Evolutionary conservation across 2,113 vertebrate species (phyloP).

Genomic region (Muntiacus reevesi): DNA sequence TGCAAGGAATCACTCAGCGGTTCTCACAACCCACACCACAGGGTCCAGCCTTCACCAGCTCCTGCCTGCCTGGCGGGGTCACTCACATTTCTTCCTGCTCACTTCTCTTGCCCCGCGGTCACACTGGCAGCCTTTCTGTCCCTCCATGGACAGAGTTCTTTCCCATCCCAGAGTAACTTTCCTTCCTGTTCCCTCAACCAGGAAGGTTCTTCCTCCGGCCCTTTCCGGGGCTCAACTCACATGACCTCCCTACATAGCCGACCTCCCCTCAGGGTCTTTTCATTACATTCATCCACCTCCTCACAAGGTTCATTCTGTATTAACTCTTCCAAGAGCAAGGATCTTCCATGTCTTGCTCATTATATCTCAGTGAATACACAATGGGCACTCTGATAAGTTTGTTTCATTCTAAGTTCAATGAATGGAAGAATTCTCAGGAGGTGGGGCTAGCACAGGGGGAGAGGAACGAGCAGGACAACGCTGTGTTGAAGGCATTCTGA

Average conservation of each 20-base stretch:
- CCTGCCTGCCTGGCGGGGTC: neutral
- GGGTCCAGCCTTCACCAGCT: neutral
- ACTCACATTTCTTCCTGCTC: neutral
- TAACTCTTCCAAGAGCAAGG: neutral
- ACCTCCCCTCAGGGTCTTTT: neutral
- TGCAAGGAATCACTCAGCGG: neutral
- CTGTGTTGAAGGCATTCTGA: neutral
- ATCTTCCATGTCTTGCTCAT: neutral
- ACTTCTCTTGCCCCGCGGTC: neutral
- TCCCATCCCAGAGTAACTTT: neutral
- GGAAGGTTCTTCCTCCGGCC: neutral
- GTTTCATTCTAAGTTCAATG: neutral
- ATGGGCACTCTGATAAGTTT: neutral
- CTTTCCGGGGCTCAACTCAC: neutral
- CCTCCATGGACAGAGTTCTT: neutral
- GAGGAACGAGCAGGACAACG: rapidly evolving
- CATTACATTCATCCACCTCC: neutral
- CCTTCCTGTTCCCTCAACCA: neutral
- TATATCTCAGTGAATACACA: neutral
- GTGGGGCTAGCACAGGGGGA: neutral
- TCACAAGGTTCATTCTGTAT: neutral
- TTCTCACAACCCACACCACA: neutral
- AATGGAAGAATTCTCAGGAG: neutral
- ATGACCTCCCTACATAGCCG: neutral
- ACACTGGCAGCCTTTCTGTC: neutral